Evolutionary conservation across 1,140 invertebrate species (phyloP).

Genomic region (Eciton burchellii): DNA sequence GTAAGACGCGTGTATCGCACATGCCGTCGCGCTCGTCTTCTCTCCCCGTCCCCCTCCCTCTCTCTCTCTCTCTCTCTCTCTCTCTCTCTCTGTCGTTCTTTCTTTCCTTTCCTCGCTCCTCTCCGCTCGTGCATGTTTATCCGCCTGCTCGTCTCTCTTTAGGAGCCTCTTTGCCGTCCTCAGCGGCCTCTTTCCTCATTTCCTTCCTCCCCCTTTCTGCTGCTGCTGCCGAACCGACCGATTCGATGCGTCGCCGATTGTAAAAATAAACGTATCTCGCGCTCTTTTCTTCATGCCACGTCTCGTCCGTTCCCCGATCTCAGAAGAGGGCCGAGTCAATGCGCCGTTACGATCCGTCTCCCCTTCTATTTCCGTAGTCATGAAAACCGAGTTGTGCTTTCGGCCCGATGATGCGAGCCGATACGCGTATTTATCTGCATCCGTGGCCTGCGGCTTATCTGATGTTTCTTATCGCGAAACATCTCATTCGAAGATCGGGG

Average conservation of each 20-base stretch:
- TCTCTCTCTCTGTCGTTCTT: not conserved
- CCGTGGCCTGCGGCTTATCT: not conserved
- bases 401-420: conserved; percentile 30
- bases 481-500: not conserved
- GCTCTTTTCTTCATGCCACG: conserved; percentile 55
- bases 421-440: conserved; percentile 18
- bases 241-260: conserved; percentile 79
- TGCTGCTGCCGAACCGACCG: conserved; percentile 65
- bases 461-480: not conserved
- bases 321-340: conserved; percentile 69
- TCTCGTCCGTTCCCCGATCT: conserved; percentile 65
- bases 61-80: conserved; percentile 10
- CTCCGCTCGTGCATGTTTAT: conserved; percentile 26
- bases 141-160: conserved; percentile 17
- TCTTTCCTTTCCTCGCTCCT: conserved; percentile 8
- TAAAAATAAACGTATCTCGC: conserved; percentile 76
- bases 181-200: conserved; percentile 1
- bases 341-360: conserved; percentile 34
- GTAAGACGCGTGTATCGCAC: conserved; percentile 78
- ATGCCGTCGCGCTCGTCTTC: conserved; percentile 67
- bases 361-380: conserved; percentile 72
- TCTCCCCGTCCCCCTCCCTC: conserved; percentile 27
- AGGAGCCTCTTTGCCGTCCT: conserved; percentile 8
- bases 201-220: conserved; percentile 6
- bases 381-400: conserved; percentile 54